These are phyloP conservation scores for Eretmocerus hayati DNA, from an alignment of 2,888 invertebrate genomes.

Conservation along the genomic window DNA sequence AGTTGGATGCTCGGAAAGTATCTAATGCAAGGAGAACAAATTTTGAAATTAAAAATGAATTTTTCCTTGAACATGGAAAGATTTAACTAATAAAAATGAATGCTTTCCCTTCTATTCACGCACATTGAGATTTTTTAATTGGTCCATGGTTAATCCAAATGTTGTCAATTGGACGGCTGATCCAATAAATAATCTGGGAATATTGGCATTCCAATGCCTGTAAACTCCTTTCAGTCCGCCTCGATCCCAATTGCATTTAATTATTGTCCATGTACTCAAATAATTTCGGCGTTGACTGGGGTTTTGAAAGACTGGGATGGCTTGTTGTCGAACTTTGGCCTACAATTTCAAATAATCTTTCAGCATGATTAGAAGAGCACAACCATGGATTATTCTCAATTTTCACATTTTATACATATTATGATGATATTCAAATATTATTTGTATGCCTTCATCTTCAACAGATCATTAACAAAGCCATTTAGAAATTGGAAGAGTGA, in stretches of 20 bases:
- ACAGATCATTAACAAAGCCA: too few relatives aligned
- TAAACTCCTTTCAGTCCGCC: constrained; percentile 62
- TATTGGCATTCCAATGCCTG: constrained; percentile 67
- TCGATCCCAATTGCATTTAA: constrained; percentile 53
- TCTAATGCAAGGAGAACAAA: constrained; percentile 34
- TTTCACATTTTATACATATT: too few relatives aligned
- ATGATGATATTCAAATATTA: too few relatives aligned
- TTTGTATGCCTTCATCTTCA: too few relatives aligned
- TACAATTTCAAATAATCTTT: too few relatives aligned
- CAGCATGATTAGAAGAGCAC: too few relatives aligned
- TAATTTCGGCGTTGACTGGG: too few relatives aligned
- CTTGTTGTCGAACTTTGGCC: too few relatives aligned
- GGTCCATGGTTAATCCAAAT: constrained; percentile 65
- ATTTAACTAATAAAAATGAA: constrained; percentile 30
- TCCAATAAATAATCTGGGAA: constrained; percentile 70
- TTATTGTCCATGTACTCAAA: constrained; percentile 60
- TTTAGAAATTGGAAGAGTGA: too few relatives aligned
- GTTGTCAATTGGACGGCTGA: constrained; percentile 79
- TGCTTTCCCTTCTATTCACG: constrained; percentile 46
- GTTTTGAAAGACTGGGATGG: too few relatives aligned
- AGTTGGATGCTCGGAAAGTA: constrained; percentile 53
- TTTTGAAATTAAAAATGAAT: not conserved
- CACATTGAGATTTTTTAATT: constrained; percentile 45
- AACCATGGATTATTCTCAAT: too few relatives aligned
- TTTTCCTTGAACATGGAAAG: not conserved